A percentile compares a stretch with the other conserved stretches of the same genome.
These are phyloP conservation scores for Chlorocebus sabaeus DNA, from an alignment of 2,113 vertebrate genomes.

Conservation along the genomic window DNA sequence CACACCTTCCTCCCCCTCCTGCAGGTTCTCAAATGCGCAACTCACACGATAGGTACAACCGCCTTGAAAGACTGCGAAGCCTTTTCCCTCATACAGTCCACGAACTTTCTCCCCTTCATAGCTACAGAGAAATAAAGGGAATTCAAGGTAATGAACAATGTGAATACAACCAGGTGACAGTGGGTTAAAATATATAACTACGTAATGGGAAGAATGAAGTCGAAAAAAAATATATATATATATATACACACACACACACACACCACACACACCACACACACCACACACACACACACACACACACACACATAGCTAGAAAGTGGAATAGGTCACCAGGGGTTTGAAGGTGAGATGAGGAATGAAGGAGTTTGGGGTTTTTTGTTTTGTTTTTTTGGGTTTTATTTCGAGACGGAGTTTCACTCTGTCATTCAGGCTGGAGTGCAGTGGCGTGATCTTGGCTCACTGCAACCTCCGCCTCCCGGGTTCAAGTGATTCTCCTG, in stretches of 20 bases:
- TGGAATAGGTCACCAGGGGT: neutral
- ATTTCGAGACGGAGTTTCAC: too few relatives aligned
- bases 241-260: too few relatives aligned
- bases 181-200: neutral
- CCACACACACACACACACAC: too few relatives aligned
- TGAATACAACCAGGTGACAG: neutral
- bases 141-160: neutral
- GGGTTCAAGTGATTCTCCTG: too few relatives aligned
- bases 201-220: too few relatives aligned
- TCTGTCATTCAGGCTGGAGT: too few relatives aligned
- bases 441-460: too few relatives aligned
- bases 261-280: too few relatives aligned
- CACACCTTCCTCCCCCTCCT: neutral
- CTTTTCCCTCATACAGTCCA: conserved; percentile 87
- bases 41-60: conserved; percentile 88
- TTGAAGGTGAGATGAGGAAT: neutral
- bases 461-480: too few relatives aligned
- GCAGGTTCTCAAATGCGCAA: neutral
- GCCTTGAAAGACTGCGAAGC: conserved; percentile 87
- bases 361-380: neutral
- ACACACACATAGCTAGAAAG: neutral
- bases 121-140: conserved; percentile 78
- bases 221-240: too few relatives aligned
- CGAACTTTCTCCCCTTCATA: conserved; percentile 86
- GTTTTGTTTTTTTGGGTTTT: neutral